phyloP scores from a whole-genome alignment of 2,113 vertebrate genomes.

The Oncorhynchus mykiss region DNA sequence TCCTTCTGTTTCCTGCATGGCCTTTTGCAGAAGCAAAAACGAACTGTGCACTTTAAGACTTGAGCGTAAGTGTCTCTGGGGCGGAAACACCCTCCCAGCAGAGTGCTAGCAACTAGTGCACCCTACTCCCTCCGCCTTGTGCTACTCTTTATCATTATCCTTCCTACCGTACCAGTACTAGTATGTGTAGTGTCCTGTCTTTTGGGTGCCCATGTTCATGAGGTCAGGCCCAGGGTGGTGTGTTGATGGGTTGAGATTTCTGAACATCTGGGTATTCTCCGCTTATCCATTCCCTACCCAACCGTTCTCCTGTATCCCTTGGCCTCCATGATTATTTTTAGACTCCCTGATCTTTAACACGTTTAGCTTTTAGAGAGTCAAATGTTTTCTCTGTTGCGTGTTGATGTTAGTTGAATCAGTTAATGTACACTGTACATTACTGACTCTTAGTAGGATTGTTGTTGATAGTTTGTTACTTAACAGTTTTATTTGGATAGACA shows the following conservation, averaged over 20 bases:
- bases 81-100: conserved; percentile 1
- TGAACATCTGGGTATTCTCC: background rate
- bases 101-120: background rate
- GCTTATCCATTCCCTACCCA: too few relatives aligned
- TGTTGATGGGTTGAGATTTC: background rate
- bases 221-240: background rate
- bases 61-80: conserved; percentile 72
- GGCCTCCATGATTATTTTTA: too few relatives aligned
- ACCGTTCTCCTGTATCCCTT: too few relatives aligned
- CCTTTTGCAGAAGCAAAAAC: conserved; percentile 74
- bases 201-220: background rate
- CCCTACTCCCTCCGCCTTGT: background rate
- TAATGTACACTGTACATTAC: background rate
- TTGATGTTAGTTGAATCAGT: background rate
- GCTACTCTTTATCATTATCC: conserved; percentile 5
- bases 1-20: conserved; percentile 60
- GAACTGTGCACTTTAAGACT: conserved; percentile 75
- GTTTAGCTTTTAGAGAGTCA: background rate
- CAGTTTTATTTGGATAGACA: background rate
- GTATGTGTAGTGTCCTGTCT: background rate
- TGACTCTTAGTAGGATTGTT: background rate
- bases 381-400: background rate
- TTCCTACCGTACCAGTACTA: background rate
- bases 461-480: background rate
- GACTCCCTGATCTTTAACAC: too few relatives aligned